Evolutionary conservation across 2,888 invertebrate genomes (phyloP).

Genomic region (Eristalinus aeneus): DNA sequence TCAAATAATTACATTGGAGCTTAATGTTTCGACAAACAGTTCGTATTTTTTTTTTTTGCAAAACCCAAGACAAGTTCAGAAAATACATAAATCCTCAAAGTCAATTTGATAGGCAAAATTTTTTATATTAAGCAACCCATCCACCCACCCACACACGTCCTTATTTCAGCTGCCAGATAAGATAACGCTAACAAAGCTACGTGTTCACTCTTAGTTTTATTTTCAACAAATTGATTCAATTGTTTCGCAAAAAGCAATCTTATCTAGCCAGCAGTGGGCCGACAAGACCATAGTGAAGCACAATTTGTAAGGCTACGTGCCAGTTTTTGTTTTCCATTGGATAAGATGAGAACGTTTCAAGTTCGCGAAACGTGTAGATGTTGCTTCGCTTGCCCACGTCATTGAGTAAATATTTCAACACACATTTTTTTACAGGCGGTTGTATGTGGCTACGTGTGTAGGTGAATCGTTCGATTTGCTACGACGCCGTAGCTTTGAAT

Average conservation of each 20-base stretch:
- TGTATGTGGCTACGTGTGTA: neutral
- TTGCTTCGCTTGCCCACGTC: neutral
- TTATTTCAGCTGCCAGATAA: constrained; percentile 13
- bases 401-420: constrained; percentile 9
- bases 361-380: constrained; percentile 1
- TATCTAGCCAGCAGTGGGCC: constrained; percentile 2
- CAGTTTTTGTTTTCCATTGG: neutral
- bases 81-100: neutral
- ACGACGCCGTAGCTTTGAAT: neutral
- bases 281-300: neutral
- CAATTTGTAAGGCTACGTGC: neutral
- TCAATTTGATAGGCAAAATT: neutral
- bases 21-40: neutral
- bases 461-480: neutral
- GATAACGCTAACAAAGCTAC: constrained; percentile 25
- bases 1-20: neutral
- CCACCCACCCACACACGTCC: constrained; percentile 23
- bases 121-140: neutral
- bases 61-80: neutral
- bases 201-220: constrained; percentile 23
- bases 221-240: constrained; percentile 42
- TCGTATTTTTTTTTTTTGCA: too few relatives aligned
- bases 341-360: neutral
- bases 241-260: constrained; percentile 45
- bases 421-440: neutral